These are phyloP conservation scores for Meda fulgida DNA, from an alignment of 2,797 vertebrate genomes.

Conservation along the genomic window DNA sequence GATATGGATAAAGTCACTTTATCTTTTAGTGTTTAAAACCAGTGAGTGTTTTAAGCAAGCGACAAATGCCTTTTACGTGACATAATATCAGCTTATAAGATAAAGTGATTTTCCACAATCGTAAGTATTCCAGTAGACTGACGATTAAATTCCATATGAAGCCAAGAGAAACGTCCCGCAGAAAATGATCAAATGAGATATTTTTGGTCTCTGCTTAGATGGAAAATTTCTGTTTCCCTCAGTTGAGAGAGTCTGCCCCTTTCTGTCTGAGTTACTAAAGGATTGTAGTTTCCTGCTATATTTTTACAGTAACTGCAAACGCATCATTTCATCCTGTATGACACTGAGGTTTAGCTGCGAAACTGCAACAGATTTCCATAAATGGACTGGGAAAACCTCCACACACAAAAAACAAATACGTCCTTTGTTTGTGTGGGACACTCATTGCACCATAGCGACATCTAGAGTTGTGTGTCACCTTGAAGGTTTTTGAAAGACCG, in stretches of 20 bases:
- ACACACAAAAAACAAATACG: conserved; percentile 2
- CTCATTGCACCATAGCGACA: conserved; percentile 24
- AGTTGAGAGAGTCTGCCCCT: neutral
- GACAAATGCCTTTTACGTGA: neutral
- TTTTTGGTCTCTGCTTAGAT: conserved; percentile 38
- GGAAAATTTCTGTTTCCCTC: conserved; percentile 38
- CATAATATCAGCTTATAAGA: conserved; percentile 33
- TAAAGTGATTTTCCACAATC: conserved; percentile 29
- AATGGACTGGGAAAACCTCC: conserved; percentile 5
- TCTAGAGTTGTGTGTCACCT: conserved; percentile 11
- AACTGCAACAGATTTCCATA: conserved; percentile 6
- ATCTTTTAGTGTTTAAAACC: conserved; percentile 25
- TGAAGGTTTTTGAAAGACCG: conserved; percentile 66
- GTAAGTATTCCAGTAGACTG: neutral
- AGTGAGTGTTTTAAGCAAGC: conserved; percentile 29
- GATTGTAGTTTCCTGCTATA: conserved; percentile 1
- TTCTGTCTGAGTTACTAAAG: conserved; percentile 14
- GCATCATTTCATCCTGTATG: conserved; percentile 52
- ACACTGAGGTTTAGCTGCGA: neutral
- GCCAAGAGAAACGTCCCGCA: conserved; percentile 40
- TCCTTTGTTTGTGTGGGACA: neutral
- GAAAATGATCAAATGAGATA: conserved; percentile 16
- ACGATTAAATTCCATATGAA: conserved; percentile 23
- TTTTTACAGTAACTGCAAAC: conserved; percentile 52
- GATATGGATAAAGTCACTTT: conserved; percentile 16